Percentiles rank a stretch among this genome's conserved stretches.
Conservation (phyloP, 2,113 vertebrate species). For the Phylloscopus trochiloides region DNA sequence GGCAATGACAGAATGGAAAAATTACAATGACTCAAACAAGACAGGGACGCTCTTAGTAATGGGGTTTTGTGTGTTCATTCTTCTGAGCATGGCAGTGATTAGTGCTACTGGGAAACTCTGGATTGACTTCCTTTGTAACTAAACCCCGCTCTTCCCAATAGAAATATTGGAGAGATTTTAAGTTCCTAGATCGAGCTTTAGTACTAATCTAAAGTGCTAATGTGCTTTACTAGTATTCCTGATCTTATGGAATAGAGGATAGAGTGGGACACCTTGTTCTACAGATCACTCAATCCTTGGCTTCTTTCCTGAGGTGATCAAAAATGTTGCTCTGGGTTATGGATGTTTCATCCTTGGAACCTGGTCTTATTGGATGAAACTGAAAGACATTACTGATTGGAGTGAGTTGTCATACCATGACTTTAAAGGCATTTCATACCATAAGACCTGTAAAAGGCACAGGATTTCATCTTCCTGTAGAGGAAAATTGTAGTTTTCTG, state of each 20-base stretch:
- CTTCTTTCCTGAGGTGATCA: background rate
- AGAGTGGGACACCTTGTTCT: background rate
- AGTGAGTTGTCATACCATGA: background rate
- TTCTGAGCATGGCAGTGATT: background rate
- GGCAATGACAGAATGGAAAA: conserved; percentile 61
- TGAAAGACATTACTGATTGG: background rate
- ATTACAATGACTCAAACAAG: conserved; percentile 27
- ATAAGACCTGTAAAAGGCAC: background rate
- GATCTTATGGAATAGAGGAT: background rate
- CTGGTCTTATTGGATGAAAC: background rate
- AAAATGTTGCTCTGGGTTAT: background rate
- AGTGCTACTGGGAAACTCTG: background rate
- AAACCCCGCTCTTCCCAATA: background rate
- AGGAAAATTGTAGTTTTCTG: background rate
- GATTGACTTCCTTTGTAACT: background rate
- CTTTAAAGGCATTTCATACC: background rate
- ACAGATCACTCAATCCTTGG: background rate
- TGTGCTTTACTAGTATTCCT: background rate
- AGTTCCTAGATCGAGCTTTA: background rate
- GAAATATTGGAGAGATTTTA: background rate
- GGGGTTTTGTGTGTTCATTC: background rate
- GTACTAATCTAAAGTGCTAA: background rate
- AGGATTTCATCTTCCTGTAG: background rate
- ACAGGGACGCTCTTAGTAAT: background rate
- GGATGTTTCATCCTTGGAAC: background rate